Evolutionary conservation across 2,888 invertebrate species (phyloP), one percentile per base, ranked within the genome.

Genomic region (Athripsodes cinereus): DNA sequence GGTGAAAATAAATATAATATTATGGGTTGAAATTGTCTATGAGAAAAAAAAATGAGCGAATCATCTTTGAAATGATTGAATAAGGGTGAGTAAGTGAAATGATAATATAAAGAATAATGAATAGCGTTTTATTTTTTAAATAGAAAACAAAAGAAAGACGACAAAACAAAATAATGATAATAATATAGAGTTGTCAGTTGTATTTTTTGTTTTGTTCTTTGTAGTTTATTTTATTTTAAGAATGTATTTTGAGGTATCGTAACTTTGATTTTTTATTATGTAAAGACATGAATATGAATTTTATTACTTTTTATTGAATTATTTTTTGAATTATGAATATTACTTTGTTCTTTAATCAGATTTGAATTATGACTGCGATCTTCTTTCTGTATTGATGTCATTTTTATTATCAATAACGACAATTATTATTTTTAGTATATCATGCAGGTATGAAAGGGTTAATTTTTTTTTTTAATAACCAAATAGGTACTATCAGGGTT

Each of bases 151-250:
- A 31, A 11, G 40, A 40, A 40, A 13, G 13, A 8, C 5, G 40
- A 26, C 26, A 26, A 40, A 40, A 40, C 40, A 40, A 13, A 16
- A 16, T 5, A 40, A n/a, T 16, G 13, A 40, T 3, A 40, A 40
- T 40, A 26, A 3, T 26, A 10, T 10, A n/a, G n/a, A 31, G 31
- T n/a, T 40, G 40, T 40, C 40, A 40, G 16, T 40, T 40, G 40
- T 40, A 8, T 31, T 11, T 31, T 31, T 31, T 31, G 6, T 31
- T 8, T 31, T 31, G 8, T 31, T 31, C 11, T 31, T 11, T 31
- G 8, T 40, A 46, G 21, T 55, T 55, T 55, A 55, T 49, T 55
- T 55, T 20, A 55, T 55, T 55, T 55, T 55, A 55, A 55, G 49
- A 48, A 55, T 48, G 47, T 55, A 48, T 55, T 55, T 48, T 26